Base-by-base conservation (phyloP, 2,888 invertebrate species). In the Drosophila quasianomalipes region DNA sequence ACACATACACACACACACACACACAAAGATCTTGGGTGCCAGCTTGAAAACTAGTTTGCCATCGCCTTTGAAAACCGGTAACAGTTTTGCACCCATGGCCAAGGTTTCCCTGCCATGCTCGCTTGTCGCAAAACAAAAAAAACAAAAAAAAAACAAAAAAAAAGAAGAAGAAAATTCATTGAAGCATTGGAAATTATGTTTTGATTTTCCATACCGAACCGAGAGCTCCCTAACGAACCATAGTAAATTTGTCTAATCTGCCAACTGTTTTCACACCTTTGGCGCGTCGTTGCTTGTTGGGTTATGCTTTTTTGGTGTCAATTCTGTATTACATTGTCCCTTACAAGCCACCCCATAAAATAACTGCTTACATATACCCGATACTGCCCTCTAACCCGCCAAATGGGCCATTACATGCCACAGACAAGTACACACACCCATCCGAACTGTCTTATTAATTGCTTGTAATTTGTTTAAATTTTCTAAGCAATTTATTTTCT, bases 181-280 rank as follows among this genome's bases (percentile, higher is more conserved):
- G 75, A 82, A 80, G 87, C 87, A 79, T 87, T 80, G 53, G 74
- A 85, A 82, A 89, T 89, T 73, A 81, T 88, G 88, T 89, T 88
- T 89, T 88, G 85, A 89, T 88, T 88, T 82, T 79, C 79, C 82
- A 75, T 83, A 79, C 61, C 54, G 55, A 47, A 37, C 70, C 58
- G 47, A 71, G 49, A 77, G 63, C 81, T 82, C 65, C 70, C 73
- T 76, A 86, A 89, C 86, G 84, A 87, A 91, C 84, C 89, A 82
- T 81, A 68, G 59, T 82, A 83, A 91, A 91, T 91, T 91, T 84
- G 81, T 76, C 79, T 83, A 85, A 91, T 83, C 85, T 83, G 64
- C 70, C 66, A 76, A 76, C 77, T 74, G 85, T 85, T 75, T 88
- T 90, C 89, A 85, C 90, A 90, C 90, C 87, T 87, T 83, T 78